phyloP scores from a whole-genome alignment of 2,113 vertebrate species.

The Sclerurus mexicanus region DNA sequence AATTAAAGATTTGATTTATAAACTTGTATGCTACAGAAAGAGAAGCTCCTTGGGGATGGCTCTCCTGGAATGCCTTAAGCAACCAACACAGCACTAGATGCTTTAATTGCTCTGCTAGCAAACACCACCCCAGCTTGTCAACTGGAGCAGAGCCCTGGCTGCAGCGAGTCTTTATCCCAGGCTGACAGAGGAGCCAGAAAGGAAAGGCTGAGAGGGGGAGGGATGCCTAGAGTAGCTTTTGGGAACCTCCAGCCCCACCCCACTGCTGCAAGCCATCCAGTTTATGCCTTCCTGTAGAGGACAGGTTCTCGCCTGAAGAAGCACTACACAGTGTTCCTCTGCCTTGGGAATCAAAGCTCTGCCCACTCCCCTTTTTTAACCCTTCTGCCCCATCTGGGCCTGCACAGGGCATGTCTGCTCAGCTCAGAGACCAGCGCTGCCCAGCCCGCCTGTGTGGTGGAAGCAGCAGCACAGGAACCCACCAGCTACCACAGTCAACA shows the following conservation, averaged over 20 bases:
- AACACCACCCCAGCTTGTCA: neutral
- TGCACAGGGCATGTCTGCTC: neutral
- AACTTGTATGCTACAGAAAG: neutral
- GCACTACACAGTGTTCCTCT: fast-evolving
- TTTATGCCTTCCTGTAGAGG: neutral
- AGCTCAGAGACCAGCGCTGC: neutral
- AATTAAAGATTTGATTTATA: neutral
- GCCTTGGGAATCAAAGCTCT: neutral
- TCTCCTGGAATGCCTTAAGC: neutral
- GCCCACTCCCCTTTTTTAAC: neutral
- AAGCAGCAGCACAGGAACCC: neutral
- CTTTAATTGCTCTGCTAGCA: neutral
- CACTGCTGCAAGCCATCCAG: neutral
- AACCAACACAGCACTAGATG: neutral
- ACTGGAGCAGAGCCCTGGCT: neutral
- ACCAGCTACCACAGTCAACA: neutral
- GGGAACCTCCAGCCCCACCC: neutral
- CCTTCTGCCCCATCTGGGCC: neutral
- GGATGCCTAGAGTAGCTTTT: neutral
- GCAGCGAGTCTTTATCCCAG: neutral
- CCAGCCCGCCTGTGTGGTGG: neutral
- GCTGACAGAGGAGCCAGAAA: neutral
- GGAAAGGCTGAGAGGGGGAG: neutral
- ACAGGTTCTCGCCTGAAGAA: neutral
- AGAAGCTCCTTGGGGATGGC: neutral